Evolutionary conservation across 2,113 vertebrate species (phyloP).

Genomic region (Neopipo cinnamomea): DNA sequence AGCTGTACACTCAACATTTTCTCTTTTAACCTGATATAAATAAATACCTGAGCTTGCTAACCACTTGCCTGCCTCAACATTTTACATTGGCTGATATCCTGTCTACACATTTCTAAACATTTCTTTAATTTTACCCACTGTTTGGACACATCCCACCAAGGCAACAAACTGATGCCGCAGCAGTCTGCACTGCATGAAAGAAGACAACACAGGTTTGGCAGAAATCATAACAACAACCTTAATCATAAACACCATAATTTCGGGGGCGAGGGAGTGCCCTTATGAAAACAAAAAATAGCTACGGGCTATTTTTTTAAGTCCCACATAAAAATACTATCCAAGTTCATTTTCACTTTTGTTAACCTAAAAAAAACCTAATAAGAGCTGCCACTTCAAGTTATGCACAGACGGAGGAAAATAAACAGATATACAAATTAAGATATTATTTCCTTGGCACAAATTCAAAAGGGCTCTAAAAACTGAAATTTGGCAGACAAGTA

Average conservation of each 20-base stretch:
- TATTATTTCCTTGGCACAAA: conserved; percentile 34
- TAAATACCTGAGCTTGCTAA: neutral
- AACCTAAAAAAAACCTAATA: neutral
- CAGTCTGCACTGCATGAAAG: neutral
- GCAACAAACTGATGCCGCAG: conserved; percentile 17
- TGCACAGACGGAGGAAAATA: conserved; percentile 24
- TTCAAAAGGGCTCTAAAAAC: conserved; percentile 32
- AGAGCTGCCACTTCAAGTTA: conserved; percentile 21
- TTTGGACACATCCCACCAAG: conserved; percentile 48
- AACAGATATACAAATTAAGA: conserved; percentile 57
- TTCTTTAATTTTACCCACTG: conserved; percentile 30
- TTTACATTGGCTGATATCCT: conserved; percentile 20
- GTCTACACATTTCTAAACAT: conserved; percentile 35
- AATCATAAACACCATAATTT: conserved; percentile 19
- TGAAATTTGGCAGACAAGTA: conserved; percentile 27
- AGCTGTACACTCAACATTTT: neutral
- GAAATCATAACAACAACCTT: too few species aligned
- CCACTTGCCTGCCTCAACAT: neutral
- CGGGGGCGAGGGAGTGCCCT: neutral
- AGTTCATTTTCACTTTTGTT: neutral
- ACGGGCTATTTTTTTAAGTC: neutral
- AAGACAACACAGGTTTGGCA: neutral
- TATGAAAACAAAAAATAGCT: neutral
- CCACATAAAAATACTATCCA: neutral
- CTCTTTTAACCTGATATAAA: conserved; percentile 19